These are phyloP conservation scores for Oncorhynchus mykiss DNA, from an alignment of 2,113 vertebrate genomes.

Conservation along the genomic window DNA sequence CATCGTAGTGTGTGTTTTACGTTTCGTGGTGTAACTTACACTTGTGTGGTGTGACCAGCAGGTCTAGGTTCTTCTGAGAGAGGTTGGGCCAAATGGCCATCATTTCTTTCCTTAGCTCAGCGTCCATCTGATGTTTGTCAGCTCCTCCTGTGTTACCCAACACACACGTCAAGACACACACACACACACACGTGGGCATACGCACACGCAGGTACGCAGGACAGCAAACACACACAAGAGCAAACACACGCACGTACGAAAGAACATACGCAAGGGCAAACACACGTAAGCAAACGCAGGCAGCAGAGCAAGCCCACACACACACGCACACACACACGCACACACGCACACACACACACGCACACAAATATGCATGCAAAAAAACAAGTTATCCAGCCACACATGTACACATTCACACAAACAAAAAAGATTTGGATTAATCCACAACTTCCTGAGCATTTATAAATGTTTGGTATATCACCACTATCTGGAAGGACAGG, in stretches of 20 bases:
- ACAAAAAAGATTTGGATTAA: neutral
- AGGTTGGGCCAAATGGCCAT: conserved; percentile 95
- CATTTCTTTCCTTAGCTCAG: conserved; percentile 93
- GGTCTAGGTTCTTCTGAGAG: conserved; percentile 91
- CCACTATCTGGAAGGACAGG: neutral
- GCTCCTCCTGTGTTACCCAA: conserved; percentile 77
- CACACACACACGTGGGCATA: conserved; percentile 22
- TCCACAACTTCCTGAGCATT: neutral
- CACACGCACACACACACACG: neutral
- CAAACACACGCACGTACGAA: neutral
- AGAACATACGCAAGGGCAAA: neutral
- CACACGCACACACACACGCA: too few species aligned
- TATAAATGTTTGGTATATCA: neutral
- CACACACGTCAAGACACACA: conserved; percentile 18
- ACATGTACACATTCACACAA: conserved; percentile 7
- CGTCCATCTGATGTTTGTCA: conserved; percentile 95
- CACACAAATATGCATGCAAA: neutral
- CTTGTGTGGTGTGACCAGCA: conserved; percentile 93
- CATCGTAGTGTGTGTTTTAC: conserved; percentile 5
- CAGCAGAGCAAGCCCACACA: conserved; percentile 25
- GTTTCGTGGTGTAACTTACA: conserved; percentile 75
- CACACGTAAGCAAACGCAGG: conserved; percentile 14
- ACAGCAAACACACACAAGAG: neutral
- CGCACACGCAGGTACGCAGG: conserved; percentile 13
- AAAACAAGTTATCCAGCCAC: neutral